A percentile compares a stretch with the other conserved stretches of the same genome.
Evolutionary conservation across 1,140 invertebrate species (phyloP).

Genomic region (Dolichoris vasculosae): DNA sequence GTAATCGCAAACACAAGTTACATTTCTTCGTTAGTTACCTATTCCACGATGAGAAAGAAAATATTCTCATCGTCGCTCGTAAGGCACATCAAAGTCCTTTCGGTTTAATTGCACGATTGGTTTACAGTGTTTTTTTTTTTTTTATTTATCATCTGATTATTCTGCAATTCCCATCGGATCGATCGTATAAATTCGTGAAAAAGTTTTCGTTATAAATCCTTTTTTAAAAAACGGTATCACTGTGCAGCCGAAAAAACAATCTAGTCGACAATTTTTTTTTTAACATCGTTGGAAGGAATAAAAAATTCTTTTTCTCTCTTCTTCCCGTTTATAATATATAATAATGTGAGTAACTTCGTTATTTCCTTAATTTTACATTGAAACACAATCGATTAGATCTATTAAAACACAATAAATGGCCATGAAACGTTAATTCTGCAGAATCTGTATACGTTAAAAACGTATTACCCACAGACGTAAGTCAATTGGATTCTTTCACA

Average conservation of each 20-base stretch:
- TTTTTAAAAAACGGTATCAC: constrained; percentile 4
- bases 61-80: neutral
- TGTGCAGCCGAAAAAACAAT: constrained; percentile 20
- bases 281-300: constrained; percentile 38
- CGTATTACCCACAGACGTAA: constrained; percentile 12
- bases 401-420: constrained; percentile 4
- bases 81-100: constrained; percentile 47
- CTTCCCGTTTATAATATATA: constrained; percentile 5
- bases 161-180: neutral
- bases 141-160: neutral
- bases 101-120: constrained; percentile 44
- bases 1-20: constrained; percentile 7
- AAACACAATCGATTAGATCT: constrained; percentile 14
- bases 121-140: constrained; percentile 5
- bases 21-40: constrained; percentile 12
- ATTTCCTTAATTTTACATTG: constrained; percentile 22
- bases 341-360: constrained; percentile 3
- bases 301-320: constrained; percentile 29
- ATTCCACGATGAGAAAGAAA: neutral
- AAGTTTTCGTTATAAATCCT: neutral
- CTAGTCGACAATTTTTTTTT: neutral
- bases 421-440: constrained; percentile 37
- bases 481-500: neutral
- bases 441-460: constrained; percentile 9
- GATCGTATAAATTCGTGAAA: constrained; percentile 19